Evolutionary conservation across 2,113 vertebrate genomes (phyloP), one percentile per base, ranked within the genome.

Genomic region (Platycercus adscitus): DNA sequence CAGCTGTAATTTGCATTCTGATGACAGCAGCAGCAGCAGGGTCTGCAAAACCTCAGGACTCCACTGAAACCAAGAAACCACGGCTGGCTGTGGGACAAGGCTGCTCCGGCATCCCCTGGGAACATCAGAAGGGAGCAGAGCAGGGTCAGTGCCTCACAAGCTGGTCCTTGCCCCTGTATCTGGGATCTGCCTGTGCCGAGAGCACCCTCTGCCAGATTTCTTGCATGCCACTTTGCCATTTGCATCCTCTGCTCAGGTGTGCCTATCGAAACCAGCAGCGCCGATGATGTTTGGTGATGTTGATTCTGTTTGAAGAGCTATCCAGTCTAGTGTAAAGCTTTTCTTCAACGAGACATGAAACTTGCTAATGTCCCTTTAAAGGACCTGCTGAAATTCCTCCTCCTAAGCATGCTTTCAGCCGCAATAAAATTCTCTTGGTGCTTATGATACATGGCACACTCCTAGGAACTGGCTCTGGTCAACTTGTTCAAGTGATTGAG

Each of bases 1-100:
- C 75, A 35, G 75, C 29, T 82, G 58, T 17, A 49, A 58, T 90
- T 44, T 56, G 50, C 80, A 80, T 76, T 50, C 82, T 83, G 58
- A 66, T 56, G 52, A 3, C 46, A 28, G 89, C 65, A 69, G 85
- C 24, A 15, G 55, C 43, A 58, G 80, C 39, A 70, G 52, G 73
- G 19, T 82, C 66, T 94, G 72, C 11, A 21, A 20, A 93, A 72
- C 12, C 47, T 53, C 73, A 66, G 21, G 4, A 6, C 33, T 83
- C n/a, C 55, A n/a, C 52, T 33, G 2, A 82, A 79, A 46, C 21
- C 37, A 28, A 24, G 24, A 76, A 75, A 63, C 24, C 24, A 29
- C 0, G 0, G 5, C 14, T 2, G 1, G 47, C n/a, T 33, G 25
- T 1, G 0, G 17, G 31, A 14, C 0, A 1, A 41, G 39, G 19